Evolutionary conservation across 2,797 vertebrate species (phyloP).

Genomic region (Galago senegalensis): DNA sequence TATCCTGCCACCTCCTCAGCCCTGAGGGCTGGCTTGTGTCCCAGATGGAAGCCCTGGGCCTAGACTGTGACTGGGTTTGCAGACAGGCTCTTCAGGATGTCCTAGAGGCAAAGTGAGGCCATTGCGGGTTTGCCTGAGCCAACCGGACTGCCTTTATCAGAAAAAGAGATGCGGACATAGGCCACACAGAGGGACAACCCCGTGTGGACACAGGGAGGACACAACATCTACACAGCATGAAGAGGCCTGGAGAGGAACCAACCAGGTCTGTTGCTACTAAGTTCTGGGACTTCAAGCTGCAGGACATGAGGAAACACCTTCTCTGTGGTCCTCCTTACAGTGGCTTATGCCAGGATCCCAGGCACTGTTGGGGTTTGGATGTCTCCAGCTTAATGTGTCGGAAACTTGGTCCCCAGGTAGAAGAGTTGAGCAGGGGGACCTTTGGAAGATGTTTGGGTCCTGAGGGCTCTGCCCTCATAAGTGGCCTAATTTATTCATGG

Average conservation of each 20-base stretch:
- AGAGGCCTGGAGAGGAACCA: background rate
- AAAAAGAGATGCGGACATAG: background rate
- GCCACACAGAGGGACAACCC: background rate
- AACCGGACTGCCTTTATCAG: background rate
- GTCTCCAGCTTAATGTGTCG: background rate
- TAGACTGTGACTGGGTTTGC: background rate
- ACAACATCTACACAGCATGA: too few species aligned
- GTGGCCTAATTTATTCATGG: background rate
- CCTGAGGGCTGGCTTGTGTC: background rate
- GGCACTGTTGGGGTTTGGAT: background rate
- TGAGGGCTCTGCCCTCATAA: background rate
- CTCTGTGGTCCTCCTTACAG: fast-evolving
- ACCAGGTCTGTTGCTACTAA: background rate
- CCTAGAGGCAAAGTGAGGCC: background rate
- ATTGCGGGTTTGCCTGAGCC: fast-evolving
- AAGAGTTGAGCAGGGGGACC: background rate
- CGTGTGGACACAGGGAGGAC: too few species aligned
- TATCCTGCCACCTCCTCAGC: too few species aligned
- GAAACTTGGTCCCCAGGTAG: background rate
- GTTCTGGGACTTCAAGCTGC: background rate
- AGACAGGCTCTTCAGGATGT: background rate
- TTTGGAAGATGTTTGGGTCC: background rate
- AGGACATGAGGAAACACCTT: background rate
- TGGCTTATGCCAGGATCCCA: background rate
- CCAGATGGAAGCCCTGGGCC: too few species aligned